Base-by-base conservation (phyloP, 2,797 vertebrate species). In the Rhynchonycteris naso region DNA sequence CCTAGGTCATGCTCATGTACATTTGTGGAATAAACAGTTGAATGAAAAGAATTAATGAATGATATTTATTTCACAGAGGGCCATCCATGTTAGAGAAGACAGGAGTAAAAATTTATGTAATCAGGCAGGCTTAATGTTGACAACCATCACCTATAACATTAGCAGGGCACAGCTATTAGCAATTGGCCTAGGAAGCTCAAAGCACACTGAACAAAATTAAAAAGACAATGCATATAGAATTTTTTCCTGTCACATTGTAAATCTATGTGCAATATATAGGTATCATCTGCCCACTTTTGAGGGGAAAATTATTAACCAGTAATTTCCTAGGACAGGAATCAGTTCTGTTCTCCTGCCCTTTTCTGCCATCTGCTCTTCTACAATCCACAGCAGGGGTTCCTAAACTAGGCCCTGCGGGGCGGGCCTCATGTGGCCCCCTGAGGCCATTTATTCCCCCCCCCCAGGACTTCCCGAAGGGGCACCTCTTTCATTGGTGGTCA, bases 1-100 rank as follows among this genome's bases (percentile, higher is more conserved):
- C 12, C 30, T n/a, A 47, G 15, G 13, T 22, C 13, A 11, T 66
- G 26, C 30, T 61, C 13, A 68, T 26, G 43, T 80, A 80, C 21
- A 72, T 75, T 82, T 87, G 15, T 90, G 80, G 61, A 95, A 38
- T 79, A 91, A 69, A 88, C 16, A 68, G 54, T 28, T 90, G 38
- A n/a, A 68, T 33, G 54, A 65, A 74, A 47, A 4, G 30, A 72
- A 47, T 58, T 30, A 85, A 82, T 59, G 96, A 74, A 52, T 71
- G 15, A 28, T 68, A 21, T 52, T 80, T 88, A 15, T 89, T 95
- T 94, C 71, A 68, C 18, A 85, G 43, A 63, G 11, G 1, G 5
- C 66, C 61, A 72, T 13, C 35, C 11, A 15, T 38, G 9, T 82
- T 8, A 82, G n/a, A 66, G 47, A 80, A 86, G n/a, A 61, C 1